These are phyloP conservation scores for Drosophila greeni DNA, from an alignment of 2,888 invertebrate species.

Conservation along the genomic window DNA sequence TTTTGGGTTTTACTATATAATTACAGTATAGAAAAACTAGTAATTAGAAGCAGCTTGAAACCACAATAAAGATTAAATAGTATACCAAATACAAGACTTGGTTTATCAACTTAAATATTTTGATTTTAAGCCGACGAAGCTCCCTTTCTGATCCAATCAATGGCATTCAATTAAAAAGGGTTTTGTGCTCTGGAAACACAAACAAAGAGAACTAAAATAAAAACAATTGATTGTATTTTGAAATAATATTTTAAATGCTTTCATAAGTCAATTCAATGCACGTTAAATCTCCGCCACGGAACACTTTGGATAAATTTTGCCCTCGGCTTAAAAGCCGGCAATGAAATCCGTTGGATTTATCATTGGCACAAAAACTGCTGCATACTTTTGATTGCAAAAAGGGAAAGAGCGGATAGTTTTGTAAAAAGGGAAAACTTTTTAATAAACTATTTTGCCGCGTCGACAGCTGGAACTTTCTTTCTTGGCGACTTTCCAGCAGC, in stretches of 20 bases:
- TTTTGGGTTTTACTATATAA: background rate
- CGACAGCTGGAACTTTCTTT: conserved; percentile 28
- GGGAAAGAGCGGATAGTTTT: background rate
- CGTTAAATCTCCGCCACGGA: background rate
- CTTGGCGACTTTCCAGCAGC: conserved; percentile 38
- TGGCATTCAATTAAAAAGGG: background rate
- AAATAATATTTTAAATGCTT: background rate
- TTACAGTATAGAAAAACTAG: too few species aligned
- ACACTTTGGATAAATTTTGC: background rate
- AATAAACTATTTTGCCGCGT: conserved; percentile 38
- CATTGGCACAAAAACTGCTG: conserved; percentile 15
- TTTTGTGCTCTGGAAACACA: background rate
- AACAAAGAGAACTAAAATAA: background rate
- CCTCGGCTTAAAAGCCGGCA: conserved; percentile 24
- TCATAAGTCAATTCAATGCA: background rate
- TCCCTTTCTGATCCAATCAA: background rate
- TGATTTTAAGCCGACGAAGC: background rate
- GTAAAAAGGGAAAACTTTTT: conserved; percentile 15
- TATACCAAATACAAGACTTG: too few species aligned
- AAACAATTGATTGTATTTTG: too few species aligned
- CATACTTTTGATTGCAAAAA: conserved; percentile 17
- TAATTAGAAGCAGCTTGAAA: too few species aligned
- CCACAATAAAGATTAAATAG: too few species aligned
- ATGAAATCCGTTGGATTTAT: conserved; percentile 12
- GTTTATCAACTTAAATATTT: background rate